Percentiles rank a stretch among this genome's conserved stretches.
phyloP scores from a whole-genome alignment of 2,888 invertebrate genomes.

The Chirona hameri region DNA sequence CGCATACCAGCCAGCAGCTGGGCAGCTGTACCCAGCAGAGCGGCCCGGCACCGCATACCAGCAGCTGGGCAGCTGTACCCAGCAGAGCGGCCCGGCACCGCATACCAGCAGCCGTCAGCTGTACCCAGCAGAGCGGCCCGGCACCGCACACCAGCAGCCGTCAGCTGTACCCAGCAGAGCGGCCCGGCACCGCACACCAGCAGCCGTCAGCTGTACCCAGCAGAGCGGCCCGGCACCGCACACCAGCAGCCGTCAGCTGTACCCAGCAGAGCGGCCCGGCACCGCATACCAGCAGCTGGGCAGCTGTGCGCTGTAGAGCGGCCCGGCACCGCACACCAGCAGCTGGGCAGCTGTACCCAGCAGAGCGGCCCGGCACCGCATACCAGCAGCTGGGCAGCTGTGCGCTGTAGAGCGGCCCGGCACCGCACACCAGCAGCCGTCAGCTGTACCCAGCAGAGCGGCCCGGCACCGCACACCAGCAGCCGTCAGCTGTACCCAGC shows the following conservation, averaged over 20 bases:
- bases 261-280: too few species aligned
- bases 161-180: too few species aligned
- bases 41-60: neutral
- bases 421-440: neutral
- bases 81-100: neutral
- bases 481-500: too few species aligned
- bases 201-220: too few species aligned
- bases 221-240: neutral
- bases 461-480: neutral
- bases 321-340: neutral
- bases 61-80: too few species aligned
- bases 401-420: too few species aligned
- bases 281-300: neutral
- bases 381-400: neutral
- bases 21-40: too few species aligned
- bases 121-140: too few species aligned
- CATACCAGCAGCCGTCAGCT: neutral
- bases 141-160: neutral
- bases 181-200: neutral
- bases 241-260: neutral
- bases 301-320: too few species aligned
- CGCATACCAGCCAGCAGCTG: neutral
- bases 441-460: too few species aligned
- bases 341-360: too few species aligned
- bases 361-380: neutral